Percentiles rank a stretch among this genome's conserved stretches.
Conservation (phyloP, 2,797 vertebrate genomes). For the Rousettus madagascariensis region DNA sequence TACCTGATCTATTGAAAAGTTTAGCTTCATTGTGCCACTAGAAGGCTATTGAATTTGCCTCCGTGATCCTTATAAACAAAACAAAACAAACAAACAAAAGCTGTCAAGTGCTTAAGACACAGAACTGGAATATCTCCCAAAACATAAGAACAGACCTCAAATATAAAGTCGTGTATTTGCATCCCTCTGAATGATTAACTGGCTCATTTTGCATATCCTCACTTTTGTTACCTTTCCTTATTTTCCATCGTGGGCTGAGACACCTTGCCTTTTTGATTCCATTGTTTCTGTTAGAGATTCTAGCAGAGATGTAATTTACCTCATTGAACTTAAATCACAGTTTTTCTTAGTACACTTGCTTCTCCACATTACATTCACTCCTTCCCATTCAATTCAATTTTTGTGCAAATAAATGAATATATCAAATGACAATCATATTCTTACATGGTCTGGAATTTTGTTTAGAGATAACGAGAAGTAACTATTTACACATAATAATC, state of each 20-base stretch:
- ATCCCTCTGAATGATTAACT: background rate
- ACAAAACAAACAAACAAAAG: background rate
- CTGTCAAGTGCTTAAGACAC: too few relatives aligned
- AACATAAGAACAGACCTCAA: background rate
- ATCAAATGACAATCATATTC: background rate
- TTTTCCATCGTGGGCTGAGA: background rate
- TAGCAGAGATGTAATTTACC: background rate
- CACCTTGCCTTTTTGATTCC: background rate
- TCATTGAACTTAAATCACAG: background rate
- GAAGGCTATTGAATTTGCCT: background rate
- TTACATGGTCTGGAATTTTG: background rate
- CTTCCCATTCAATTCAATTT: background rate
- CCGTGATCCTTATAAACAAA: background rate
- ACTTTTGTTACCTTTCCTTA: background rate
- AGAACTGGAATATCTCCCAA: background rate
- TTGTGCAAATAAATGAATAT: background rate
- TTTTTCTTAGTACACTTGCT: background rate
- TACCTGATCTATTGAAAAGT: background rate
- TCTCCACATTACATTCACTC: background rate
- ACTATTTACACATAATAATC: background rate
- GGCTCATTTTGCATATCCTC: accelerated
- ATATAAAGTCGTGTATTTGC: background rate
- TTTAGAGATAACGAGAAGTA: background rate
- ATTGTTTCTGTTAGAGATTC: background rate
- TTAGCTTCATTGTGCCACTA: background rate